Conservation (phyloP, 2,113 vertebrate genomes). For the Oryzias celebensis region DNA sequence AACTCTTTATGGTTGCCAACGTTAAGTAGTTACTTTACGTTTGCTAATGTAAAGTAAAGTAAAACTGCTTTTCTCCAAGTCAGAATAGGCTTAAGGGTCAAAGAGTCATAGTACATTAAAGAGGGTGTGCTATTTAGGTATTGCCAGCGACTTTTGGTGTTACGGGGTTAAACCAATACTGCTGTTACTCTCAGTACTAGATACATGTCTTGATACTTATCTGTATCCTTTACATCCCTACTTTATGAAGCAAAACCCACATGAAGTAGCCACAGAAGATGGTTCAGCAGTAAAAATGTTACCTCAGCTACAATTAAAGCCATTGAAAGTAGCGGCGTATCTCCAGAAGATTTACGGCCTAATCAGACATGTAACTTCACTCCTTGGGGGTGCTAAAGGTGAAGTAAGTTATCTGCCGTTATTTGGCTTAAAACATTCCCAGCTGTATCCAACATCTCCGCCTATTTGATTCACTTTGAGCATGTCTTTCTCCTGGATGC, state of each 20-base stretch:
- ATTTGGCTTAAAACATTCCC: constrained; percentile 74
- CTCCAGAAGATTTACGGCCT: constrained; percentile 53
- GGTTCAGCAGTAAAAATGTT: constrained; percentile 20
- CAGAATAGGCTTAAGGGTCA: too few species aligned
- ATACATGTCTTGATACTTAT: too few species aligned
- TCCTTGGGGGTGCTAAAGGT: constrained; percentile 66
- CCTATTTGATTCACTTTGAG: constrained; percentile 80
- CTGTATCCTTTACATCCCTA: too few species aligned
- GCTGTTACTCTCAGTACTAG: too few species aligned
- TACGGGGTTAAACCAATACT: too few species aligned
- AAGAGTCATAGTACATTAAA: too few species aligned
- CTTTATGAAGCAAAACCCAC: constrained; percentile 20
- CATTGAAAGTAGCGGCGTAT: constrained; percentile 30
- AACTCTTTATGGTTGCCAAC: too few species aligned
- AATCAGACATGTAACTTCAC: constrained; percentile 62
- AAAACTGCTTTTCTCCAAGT: too few species aligned
- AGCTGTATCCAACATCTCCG: constrained; percentile 72
- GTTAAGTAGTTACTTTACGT: too few species aligned
- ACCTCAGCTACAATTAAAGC: constrained; percentile 61
- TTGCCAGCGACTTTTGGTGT: too few species aligned
- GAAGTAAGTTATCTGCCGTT: constrained; percentile 70
- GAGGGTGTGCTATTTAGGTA: too few species aligned
- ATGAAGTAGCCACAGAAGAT: constrained; percentile 17
- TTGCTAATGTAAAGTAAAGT: too few species aligned
- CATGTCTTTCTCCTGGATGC: constrained; percentile 71